Conservation (phyloP, 2,888 invertebrate genomes). For the Drosophila pegasa region DNA sequence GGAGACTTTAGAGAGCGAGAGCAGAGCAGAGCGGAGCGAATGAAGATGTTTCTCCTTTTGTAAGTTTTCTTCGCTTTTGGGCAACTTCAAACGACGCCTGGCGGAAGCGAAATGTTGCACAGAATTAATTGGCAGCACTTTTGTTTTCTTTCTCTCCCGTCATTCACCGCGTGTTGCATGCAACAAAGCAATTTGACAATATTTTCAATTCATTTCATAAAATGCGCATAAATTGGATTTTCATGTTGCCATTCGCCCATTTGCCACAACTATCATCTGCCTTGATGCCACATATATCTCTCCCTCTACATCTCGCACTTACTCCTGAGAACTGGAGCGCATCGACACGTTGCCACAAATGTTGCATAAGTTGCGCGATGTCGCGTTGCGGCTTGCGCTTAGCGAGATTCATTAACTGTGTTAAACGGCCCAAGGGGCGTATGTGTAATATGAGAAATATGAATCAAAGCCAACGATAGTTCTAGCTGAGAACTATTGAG, state of each 20-base stretch:
- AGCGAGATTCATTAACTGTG: neutral
- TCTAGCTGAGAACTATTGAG: neutral
- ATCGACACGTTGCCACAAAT: slow-evolving; percentile 60
- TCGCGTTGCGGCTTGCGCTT: slow-evolving; percentile 2
- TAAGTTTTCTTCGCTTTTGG: slow-evolving; percentile 13
- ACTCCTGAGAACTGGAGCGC: slow-evolving; percentile 67
- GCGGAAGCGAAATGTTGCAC: slow-evolving; percentile 40
- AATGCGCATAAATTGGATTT: slow-evolving; percentile 50
- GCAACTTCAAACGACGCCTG: slow-evolving; percentile 48
- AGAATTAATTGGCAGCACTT: slow-evolving; percentile 56
- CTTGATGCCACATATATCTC: slow-evolving; percentile 40
- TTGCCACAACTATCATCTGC: slow-evolving; percentile 36
- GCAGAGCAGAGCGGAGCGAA: slow-evolving; percentile 7
- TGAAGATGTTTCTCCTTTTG: slow-evolving; percentile 46
- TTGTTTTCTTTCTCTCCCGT: slow-evolving; percentile 6
- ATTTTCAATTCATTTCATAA: slow-evolving; percentile 32
- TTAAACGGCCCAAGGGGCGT: neutral
- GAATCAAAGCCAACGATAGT: neutral
- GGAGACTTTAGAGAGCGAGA: neutral
- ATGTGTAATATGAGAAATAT: neutral
- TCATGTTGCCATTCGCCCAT: slow-evolving; percentile 29
- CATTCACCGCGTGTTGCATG: slow-evolving; percentile 43
- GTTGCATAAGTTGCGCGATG: slow-evolving; percentile 60
- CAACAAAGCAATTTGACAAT: slow-evolving; percentile 70
- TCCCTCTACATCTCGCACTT: neutral